Evolutionary conservation across 2,113 vertebrate species (phyloP).

Genomic region (Myiagra hebetior): DNA sequence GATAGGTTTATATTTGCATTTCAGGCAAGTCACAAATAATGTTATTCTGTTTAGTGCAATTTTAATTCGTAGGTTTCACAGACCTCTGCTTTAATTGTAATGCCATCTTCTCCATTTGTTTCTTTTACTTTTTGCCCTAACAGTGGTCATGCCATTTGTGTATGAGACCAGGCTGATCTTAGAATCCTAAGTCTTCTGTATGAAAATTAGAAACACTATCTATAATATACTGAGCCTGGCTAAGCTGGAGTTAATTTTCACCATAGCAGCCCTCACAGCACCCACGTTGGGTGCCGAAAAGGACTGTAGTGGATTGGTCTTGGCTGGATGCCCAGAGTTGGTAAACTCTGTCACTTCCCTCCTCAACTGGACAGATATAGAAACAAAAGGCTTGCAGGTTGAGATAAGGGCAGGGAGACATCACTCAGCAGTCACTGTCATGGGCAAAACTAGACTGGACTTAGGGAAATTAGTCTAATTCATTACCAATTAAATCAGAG

Average conservation of each 20-base stretch:
- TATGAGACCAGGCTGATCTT: background rate
- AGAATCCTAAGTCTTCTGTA: background rate
- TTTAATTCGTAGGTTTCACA: background rate
- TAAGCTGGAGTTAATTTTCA: background rate
- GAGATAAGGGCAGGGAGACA: background rate
- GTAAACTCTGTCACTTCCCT: background rate
- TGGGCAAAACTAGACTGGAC: background rate
- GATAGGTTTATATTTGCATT: background rate
- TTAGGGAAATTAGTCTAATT: background rate
- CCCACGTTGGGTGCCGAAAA: background rate
- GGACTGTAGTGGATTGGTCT: background rate
- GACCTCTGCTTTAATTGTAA: background rate
- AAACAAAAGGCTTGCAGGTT: rapidly evolving
- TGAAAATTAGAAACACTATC: background rate
- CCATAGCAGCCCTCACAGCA: background rate
- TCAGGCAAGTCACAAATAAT: background rate
- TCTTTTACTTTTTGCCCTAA: background rate
- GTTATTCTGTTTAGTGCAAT: background rate
- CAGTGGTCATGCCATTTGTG: background rate
- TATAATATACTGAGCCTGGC: background rate
- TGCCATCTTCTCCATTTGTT: background rate
- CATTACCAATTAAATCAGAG: background rate
- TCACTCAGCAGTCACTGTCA: background rate
- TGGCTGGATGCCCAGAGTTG: background rate
- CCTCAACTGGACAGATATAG: background rate